Base-by-base conservation (phyloP, 1,140 invertebrate genomes). In the Hypsibius dujardini region DNA sequence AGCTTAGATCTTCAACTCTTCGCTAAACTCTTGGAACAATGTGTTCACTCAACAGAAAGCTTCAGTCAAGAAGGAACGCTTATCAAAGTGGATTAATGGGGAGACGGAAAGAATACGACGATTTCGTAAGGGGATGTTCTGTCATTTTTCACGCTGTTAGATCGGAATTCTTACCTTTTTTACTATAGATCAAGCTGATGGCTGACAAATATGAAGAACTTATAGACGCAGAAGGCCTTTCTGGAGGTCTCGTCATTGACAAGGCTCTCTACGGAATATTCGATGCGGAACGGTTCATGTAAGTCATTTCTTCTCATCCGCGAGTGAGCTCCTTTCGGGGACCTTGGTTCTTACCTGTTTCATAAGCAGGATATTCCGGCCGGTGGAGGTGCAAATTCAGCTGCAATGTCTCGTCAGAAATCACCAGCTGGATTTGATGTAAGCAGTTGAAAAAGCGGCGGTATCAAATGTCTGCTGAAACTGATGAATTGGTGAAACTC, bases 171-270 rank as follows among this genome's bases (percentile, higher is more conserved):
- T 28, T 28, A 28, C 28, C 28, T 28, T 28, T 28, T 28, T 28
- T 28, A 28, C 28, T 28, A 28, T 42, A 67, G 62, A 15, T 67
- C 12, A 12, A 42, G 62, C 42, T 67, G 12, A 67, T 67, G 62
- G 45, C 42, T 3, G 62, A 67, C 3, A 67, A 67, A 42, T 67
- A 67, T 42, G 62, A 67, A 45, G 62, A 67, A 7, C 42, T 67
- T 7, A 67, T 67, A 15, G 45, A 67, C 42, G 7, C 12, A 3
- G 62, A 67, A 67, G 62, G 62, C 7, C 62, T 67, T 12, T 67
- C 62, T 72, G 90, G 90, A 12, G 82, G 82, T 46, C 80, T 98
- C 12, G 83, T 98, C 46, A 92, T 98, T 73, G 81, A 87, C 0
- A 86, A 87, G 78, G 93, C 92, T 0, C 75, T 90, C 1, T 98